Base-by-base conservation (phyloP, 1,140 invertebrate genomes). In the Ooceraea biroi region DNA sequence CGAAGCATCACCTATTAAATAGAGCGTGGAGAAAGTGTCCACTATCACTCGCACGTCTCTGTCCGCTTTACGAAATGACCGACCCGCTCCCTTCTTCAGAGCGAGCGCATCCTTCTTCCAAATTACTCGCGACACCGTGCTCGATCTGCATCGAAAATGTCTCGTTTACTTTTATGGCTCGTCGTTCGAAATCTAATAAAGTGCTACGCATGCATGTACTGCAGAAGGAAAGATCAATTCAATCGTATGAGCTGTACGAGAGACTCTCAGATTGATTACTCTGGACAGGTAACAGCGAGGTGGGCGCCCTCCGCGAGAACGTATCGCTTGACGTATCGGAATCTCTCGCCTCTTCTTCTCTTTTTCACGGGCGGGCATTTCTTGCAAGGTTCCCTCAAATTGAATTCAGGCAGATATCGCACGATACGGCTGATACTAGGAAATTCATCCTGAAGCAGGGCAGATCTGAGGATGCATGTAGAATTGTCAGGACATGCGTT, bases 21-120 rank as follows among this genome's bases (percentile, higher is more conserved):
- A 95, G n/a, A 96, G 89, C 1, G 94, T 95, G 73, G 94, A 94
- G 86, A 95, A 96, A 0, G 93, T 91, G 84, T 96, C 95, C 11
- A 96, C 94, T 3, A 95, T 90, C 10, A 95, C 91, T 85, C 94
- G 91, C 3, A 94, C 93, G 82, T 94, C 93, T 17, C 87, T 76
- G 85, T 95, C 91, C 27, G 91, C 91, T 76, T 94, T 93, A 25
- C 92, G 91, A 74, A 93, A 92, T 10, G 89, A 92, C 71, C 91
- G 91, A 69, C 93, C 92, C 44, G 88, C 90, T 14, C 95, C 95
- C 65, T 92, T 91, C 88, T 92, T 90, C 69, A 95, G 87, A 41
- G 87, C 78, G 17, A 92, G 86, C 1, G 92, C 92, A 74, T 95
- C 93, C 84, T 93, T 94, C 85, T 91, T 94, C 95, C 95, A 95